These are phyloP conservation scores for Brachionus paranguensis DNA, from an alignment of 1,140 invertebrate species.

Conservation along the genomic window DNA sequence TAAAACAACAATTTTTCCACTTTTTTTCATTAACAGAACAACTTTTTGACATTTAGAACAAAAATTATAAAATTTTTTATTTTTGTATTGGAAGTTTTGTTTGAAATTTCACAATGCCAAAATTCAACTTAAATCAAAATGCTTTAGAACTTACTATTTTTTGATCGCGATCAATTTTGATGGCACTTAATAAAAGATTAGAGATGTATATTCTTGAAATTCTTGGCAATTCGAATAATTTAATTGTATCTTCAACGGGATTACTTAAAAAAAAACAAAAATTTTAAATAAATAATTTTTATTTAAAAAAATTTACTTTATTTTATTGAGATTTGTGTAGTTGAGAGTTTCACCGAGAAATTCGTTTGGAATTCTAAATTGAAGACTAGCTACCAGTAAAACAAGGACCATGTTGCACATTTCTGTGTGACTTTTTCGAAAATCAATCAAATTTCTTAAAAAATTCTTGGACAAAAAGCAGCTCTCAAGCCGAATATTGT, in stretches of 20 bases:
- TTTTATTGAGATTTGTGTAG: slow-evolving; percentile 46
- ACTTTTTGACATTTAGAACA: too few relatives aligned
- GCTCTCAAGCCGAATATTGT: slow-evolving; percentile 42
- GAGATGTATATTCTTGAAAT: slow-evolving; percentile 46
- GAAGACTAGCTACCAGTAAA: slow-evolving; percentile 50
- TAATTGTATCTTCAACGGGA: slow-evolving; percentile 47
- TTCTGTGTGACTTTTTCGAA: slow-evolving; percentile 41
- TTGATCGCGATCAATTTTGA: slow-evolving; percentile 51
- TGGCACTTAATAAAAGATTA: slow-evolving; percentile 48
- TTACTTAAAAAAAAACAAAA: slow-evolving; percentile 42
- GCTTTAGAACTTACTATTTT: slow-evolving; percentile 45
- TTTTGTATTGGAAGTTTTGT: too few relatives aligned
- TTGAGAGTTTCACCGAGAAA: slow-evolving; percentile 49
- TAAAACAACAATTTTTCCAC: too few relatives aligned
- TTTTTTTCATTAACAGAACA: too few relatives aligned
- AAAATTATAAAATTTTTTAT: too few relatives aligned
- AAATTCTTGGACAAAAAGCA: neutral
- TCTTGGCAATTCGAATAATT: slow-evolving; percentile 49
- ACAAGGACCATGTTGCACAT: slow-evolving; percentile 52
- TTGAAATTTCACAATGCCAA: too few relatives aligned
- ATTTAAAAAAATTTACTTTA: slow-evolving; percentile 44
- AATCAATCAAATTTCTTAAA: neutral
- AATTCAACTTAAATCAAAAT: neutral
- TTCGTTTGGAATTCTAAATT: slow-evolving; percentile 51
- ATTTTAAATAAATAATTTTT: slow-evolving; percentile 17